These are phyloP conservation scores for Mobula birostris DNA, from an alignment of 2,113 vertebrate species.

Conservation along the genomic window DNA sequence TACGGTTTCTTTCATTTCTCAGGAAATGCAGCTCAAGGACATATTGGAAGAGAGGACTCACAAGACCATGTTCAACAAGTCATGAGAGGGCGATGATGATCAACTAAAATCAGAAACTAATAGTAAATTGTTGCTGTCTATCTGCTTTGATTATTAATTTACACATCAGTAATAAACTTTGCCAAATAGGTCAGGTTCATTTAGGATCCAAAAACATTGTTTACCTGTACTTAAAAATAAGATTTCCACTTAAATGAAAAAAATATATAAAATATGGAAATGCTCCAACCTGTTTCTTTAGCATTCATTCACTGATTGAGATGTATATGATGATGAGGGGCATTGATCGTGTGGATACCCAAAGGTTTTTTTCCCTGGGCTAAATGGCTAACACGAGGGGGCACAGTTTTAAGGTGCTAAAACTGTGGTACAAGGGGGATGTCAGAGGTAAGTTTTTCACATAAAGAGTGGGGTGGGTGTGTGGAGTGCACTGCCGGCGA, in stretches of 20 bases:
- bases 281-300: neutral
- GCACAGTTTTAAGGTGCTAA: no score
- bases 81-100: neutral
- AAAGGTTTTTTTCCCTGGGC: no score
- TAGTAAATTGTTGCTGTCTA: neutral
- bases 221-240: neutral
- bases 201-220: neutral
- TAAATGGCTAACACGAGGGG: no score
- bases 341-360: no score
- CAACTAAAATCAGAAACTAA: neutral
- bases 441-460: no score
- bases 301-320: no score
- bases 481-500: no score
- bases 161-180: neutral
- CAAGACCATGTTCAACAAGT: neutral
- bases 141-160: neutral
- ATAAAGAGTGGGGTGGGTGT: no score
- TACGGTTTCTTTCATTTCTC: neutral
- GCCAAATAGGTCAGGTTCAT: neutral
- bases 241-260: neutral
- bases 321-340: no score
- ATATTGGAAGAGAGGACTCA: neutral
- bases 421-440: no score
- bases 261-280: neutral
- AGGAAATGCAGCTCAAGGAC: neutral